phyloP scores from a whole-genome alignment of 2,888 invertebrate genomes.

The Coelinius sp. region DNA sequence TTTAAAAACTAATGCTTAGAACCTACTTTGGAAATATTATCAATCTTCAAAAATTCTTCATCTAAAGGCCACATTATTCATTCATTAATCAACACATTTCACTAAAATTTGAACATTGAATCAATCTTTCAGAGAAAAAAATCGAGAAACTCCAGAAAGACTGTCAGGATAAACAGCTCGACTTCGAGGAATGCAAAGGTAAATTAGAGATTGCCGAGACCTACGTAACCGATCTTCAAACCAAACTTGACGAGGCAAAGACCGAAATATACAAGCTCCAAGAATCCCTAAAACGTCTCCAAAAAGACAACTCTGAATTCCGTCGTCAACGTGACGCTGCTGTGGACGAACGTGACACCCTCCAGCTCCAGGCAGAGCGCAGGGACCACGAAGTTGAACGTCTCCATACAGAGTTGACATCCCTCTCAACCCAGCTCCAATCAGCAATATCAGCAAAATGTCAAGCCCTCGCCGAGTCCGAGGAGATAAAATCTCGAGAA shows the following conservation, averaged over 20 bases:
- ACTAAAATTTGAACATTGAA: not conserved
- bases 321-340: slow-evolving; percentile 81
- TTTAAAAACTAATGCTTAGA: too few relatives aligned
- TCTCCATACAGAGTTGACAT: slow-evolving; percentile 78
- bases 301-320: slow-evolving; percentile 78
- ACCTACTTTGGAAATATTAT: too few relatives aligned
- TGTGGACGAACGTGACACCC: slow-evolving; percentile 82
- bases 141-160: slow-evolving; percentile 73
- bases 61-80: too few relatives aligned
- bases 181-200: slow-evolving; percentile 77
- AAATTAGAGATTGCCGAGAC: slow-evolving; percentile 77
- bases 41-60: too few relatives aligned
- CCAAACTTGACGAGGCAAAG: slow-evolving; percentile 76
- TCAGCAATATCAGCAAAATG: slow-evolving; percentile 85
- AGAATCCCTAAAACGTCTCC: slow-evolving; percentile 75
- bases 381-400: slow-evolving; percentile 82
- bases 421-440: slow-evolving; percentile 82
- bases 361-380: slow-evolving; percentile 80
- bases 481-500: slow-evolving; percentile 87
- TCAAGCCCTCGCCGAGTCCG: slow-evolving; percentile 84
- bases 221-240: slow-evolving; percentile 77
- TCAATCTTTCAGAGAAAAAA: slow-evolving; percentile 73
- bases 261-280: slow-evolving; percentile 78
- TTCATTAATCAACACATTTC: not conserved
- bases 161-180: slow-evolving; percentile 74